Base-by-base conservation (phyloP, 2,888 invertebrate species). In the Aethes cnicana region DNA sequence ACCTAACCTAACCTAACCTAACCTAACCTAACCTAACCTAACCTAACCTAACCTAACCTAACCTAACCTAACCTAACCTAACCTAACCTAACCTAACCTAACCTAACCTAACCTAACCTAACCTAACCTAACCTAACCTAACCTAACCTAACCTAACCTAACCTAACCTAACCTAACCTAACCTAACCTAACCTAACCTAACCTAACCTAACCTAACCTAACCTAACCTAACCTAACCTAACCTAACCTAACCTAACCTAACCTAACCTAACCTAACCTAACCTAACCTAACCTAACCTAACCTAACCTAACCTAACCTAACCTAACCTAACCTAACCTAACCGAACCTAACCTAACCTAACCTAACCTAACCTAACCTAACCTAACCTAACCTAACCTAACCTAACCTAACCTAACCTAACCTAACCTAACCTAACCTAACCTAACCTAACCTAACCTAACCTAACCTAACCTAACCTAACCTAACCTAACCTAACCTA, bases 361-460 rank as follows among this genome's bases (percentile, higher is more conserved):
- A 46, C 47, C 47, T 41, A 54, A 48, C 49, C 54, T 49, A 54
- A 54, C 54, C 54, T 47, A 49, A 54, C 48, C 54, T 54, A 54
- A 54, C 54, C 54, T 54, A 54, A 50, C 54, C 54, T 50, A 54
- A 54, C 54, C 54, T 54, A 54, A 54, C 54, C 54, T 54, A 54
- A 55, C 54, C 49, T 47, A 55, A 50, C 54, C 54, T 50, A 49
- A 55, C 49, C 54, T 55, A 55, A 25, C 25, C 25, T 25, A 25
- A 25, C 43, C 50, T 44, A 43, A 50, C 43, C 50, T 44, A 33
- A 48, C 39, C 53, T 43, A 44, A 46, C 43, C 14, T 28, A 26
- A 26, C 14, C 25, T 21, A 4, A 6, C 25, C 6, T 21, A 12
- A 20, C 30, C 28, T 33, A 53, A 53, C 53, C 48, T 53, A 53